These are phyloP conservation scores for Diaperis boleti DNA, from an alignment of 2,888 invertebrate genomes.

Conservation along the genomic window DNA sequence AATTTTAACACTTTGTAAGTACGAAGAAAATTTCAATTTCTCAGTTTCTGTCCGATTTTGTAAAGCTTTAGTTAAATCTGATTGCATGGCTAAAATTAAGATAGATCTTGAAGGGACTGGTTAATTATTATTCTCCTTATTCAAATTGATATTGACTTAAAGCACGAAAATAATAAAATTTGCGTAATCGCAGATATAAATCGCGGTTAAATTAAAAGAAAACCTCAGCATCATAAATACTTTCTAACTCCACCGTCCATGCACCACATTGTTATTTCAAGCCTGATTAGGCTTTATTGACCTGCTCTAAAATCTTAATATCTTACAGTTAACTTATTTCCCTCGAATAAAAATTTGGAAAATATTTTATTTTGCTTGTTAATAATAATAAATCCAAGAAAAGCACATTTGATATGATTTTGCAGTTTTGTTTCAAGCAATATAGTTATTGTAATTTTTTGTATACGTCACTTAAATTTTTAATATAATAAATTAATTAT, in stretches of 20 bases:
- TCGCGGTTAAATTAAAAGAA: slow-evolving; percentile 15
- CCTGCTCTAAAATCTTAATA: slow-evolving; percentile 1
- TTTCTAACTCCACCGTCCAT: neutral
- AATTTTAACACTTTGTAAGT: slow-evolving; percentile 18
- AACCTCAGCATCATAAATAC: slow-evolving; percentile 1
- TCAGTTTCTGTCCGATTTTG: neutral
- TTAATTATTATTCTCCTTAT: no score
- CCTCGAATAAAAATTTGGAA: neutral
- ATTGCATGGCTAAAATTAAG: no score
- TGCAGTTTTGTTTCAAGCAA: no score
- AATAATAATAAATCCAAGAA: neutral
- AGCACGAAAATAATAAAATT: slow-evolving; percentile 8
- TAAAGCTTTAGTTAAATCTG: no score
- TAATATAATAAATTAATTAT: no score
- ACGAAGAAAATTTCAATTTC: slow-evolving; percentile 3
- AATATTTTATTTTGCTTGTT: neutral
- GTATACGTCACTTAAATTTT: no score
- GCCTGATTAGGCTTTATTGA: slow-evolving; percentile 18
- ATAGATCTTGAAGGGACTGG: no score
- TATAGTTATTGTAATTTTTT: no score
- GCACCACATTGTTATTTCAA: slow-evolving; percentile 4
- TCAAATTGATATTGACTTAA: no score
- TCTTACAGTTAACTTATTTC: slow-evolving; percentile 8
- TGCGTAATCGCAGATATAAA: no score
- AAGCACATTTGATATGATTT: no score